These are phyloP conservation scores for Adineta ricciae DNA, from an alignment of 2,888 invertebrate species.

Conservation along the genomic window DNA sequence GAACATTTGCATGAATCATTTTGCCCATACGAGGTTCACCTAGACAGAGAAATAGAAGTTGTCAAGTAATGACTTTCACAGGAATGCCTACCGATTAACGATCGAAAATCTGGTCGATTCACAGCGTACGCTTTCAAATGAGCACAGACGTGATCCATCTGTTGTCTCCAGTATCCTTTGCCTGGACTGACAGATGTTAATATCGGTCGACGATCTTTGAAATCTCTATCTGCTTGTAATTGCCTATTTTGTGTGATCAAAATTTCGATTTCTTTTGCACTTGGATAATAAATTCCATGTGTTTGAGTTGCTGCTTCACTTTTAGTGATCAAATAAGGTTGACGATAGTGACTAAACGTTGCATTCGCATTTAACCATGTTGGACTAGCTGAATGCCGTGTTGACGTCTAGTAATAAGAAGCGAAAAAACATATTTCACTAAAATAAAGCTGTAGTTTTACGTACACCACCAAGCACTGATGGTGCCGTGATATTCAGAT, in stretches of 20 bases:
- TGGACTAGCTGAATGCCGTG: not conserved
- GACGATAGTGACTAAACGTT: slow-evolving; percentile 16
- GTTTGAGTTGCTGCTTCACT: slow-evolving; percentile 44
- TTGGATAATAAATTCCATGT: slow-evolving; percentile 49
- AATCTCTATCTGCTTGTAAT: slow-evolving; percentile 45
- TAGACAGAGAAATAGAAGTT: too few species aligned
- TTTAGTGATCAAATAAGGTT: slow-evolving; percentile 16
- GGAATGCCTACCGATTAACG: slow-evolving; percentile 48
- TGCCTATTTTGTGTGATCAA: slow-evolving; percentile 38
- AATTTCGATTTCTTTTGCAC: slow-evolving; percentile 38
- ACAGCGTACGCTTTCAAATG: slow-evolving; percentile 49
- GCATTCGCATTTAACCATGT: slow-evolving; percentile 22
- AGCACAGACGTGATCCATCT: slow-evolving; percentile 49
- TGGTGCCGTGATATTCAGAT: not conserved
- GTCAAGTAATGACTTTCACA: too few species aligned
- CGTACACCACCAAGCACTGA: not conserved
- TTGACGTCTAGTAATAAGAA: not conserved
- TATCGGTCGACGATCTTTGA: slow-evolving; percentile 45
- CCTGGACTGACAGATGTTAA: slow-evolving; percentile 50
- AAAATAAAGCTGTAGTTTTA: not conserved
- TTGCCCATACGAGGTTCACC: not conserved
- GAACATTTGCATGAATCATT: slow-evolving; percentile 5
- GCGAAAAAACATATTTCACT: not conserved
- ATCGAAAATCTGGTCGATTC: slow-evolving; percentile 47
- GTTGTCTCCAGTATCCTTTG: slow-evolving; percentile 51